A percentile compares a stretch with the other conserved stretches of the same genome.
Evolutionary conservation across 2,113 vertebrate genomes (phyloP).

Genomic region (Empidonax alnorum): DNA sequence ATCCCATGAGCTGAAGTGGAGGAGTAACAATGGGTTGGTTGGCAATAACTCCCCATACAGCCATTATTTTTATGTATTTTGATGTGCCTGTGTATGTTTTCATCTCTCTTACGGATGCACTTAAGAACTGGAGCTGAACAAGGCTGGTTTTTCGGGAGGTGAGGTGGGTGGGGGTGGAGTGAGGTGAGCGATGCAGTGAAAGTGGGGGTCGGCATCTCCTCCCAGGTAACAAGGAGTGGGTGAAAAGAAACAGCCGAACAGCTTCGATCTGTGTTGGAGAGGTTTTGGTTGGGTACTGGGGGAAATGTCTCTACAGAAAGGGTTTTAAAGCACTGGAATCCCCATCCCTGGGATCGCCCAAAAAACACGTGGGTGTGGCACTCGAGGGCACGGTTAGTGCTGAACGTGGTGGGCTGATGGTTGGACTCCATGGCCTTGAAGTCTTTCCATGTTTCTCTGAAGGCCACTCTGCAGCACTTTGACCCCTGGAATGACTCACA

Average conservation of each 20-base stretch:
- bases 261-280: neutral
- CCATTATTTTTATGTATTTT: neutral
- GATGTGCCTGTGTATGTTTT: neutral
- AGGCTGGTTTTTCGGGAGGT: neutral
- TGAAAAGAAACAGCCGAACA: fast-evolving
- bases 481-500: conserved; percentile 31
- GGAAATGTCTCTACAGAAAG: neutral
- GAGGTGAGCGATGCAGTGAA: neutral
- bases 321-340: neutral
- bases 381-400: neutral
- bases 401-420: too few species aligned
- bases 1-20: neutral
- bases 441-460: neutral
- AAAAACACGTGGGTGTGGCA: neutral
- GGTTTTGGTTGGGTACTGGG: fast-evolving
- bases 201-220: neutral
- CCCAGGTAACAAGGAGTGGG: neutral
- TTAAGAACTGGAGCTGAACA: neutral
- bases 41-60: neutral
- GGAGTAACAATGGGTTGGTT: neutral
- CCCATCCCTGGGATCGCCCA: neutral
- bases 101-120: neutral
- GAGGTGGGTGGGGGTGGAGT: neutral
- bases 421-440: neutral
- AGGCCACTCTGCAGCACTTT: neutral